phyloP scores from a whole-genome alignment of 2,888 invertebrate genomes.

The Lamellibrachia satsuma region DNA sequence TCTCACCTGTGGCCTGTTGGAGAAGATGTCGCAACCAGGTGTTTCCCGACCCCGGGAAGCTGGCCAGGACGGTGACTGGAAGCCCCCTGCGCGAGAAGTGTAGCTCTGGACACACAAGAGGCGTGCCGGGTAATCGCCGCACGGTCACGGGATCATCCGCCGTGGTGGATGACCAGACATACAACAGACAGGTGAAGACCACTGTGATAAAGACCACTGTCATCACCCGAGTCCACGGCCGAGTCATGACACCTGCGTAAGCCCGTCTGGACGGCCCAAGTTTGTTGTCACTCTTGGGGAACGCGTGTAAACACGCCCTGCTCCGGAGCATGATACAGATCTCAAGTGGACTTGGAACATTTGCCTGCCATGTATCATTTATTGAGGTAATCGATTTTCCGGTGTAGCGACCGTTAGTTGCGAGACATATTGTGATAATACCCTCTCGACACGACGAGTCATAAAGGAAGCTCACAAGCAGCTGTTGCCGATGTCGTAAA shows the following conservation, averaged over 20 bases:
- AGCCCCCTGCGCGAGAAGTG: not conserved
- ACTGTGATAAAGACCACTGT: not conserved
- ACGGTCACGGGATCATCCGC: not conserved
- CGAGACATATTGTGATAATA: not conserved
- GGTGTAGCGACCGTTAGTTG: not conserved
- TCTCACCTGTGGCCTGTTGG: conserved; percentile 73
- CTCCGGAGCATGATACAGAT: not conserved
- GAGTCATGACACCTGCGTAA: not conserved
- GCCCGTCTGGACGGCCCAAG: not conserved
- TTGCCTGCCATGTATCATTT: not conserved
- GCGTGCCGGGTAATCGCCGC: not conserved
- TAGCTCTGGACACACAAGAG: not conserved
- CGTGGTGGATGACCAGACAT: not conserved
- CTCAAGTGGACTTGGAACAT: not conserved
- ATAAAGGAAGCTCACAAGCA: not conserved
- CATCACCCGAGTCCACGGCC: not conserved
- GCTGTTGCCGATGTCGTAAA: not conserved
- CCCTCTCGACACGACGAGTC: not conserved
- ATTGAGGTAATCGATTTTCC: not conserved
- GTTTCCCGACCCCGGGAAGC: conserved; percentile 86
- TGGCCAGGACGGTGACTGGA: conserved; percentile 72
- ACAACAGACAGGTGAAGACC: not conserved
- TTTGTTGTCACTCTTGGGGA: not conserved
- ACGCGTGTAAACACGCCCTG: not conserved
- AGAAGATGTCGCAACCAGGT: conserved; percentile 83